Percentiles rank a stretch among this genome's conserved stretches.
Conservation (phyloP, 2,113 vertebrate genomes). For the Gasterosteus nipponicus region DNA sequence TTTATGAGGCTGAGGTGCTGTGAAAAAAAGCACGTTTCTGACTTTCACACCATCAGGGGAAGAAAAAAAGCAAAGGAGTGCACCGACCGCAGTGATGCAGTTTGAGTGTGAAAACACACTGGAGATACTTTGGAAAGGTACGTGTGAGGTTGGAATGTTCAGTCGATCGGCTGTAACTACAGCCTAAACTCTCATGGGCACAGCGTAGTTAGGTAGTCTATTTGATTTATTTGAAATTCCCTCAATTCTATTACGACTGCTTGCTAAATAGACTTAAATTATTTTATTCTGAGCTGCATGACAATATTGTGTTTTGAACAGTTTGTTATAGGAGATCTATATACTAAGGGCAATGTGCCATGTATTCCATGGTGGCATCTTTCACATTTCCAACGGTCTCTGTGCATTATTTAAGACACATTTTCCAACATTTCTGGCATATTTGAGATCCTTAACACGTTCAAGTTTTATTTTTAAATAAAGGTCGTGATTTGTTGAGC, state of each 20-base stretch:
- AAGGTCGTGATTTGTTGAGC: not conserved
- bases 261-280: not conserved
- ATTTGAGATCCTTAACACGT: not conserved
- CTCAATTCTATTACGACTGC: not conserved
- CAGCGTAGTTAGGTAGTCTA: too few relatives aligned
- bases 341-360: not conserved
- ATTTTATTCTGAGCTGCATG: not conserved
- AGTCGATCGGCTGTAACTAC: conserved; percentile 20
- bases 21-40: conserved; percentile 62
- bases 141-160: conserved; percentile 20
- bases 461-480: not conserved
- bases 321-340: not conserved
- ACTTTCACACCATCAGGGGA: conserved; percentile 72
- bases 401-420: not conserved
- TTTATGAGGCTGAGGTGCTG: conserved; percentile 76
- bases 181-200: not conserved
- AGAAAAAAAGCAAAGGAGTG: conserved; percentile 17
- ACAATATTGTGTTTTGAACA: not conserved
- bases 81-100: conserved; percentile 18
- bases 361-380: not conserved
- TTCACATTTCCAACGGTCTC: not conserved
- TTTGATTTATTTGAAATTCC: not conserved
- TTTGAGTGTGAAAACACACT: conserved; percentile 44
- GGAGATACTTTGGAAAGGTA: conserved; percentile 15
- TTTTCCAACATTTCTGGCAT: not conserved